Conservation (phyloP, 2,888 invertebrate genomes). For the Nasonovia ribisnigri region DNA sequence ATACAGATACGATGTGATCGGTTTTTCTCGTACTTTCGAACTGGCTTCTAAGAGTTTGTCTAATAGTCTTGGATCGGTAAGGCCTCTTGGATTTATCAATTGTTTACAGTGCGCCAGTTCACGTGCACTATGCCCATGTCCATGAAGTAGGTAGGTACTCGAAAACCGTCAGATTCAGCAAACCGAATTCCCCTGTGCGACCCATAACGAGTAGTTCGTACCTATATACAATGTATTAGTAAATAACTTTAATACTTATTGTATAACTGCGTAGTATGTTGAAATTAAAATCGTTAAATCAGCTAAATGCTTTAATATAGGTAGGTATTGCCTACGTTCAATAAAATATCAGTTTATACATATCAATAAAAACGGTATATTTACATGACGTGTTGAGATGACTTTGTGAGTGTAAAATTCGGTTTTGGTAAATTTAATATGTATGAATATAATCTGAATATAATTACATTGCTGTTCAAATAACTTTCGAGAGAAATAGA, state of each 20-base stretch:
- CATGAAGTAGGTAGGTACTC: background rate
- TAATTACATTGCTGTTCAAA: background rate
- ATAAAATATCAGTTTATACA: background rate
- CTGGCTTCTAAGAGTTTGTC: background rate
- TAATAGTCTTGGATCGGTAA: background rate
- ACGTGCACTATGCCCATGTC: background rate
- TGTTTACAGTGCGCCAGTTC: background rate
- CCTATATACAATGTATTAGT: background rate
- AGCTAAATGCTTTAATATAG: background rate
- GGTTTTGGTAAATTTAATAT: background rate
- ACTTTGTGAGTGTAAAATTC: background rate
- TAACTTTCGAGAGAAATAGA: background rate
- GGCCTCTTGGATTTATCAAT: background rate
- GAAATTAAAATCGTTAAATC: background rate
- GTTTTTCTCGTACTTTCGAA: background rate
- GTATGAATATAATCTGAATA: background rate
- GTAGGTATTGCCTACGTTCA: too few species aligned
- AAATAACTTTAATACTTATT: background rate
- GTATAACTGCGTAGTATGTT: background rate
- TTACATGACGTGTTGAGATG: background rate
- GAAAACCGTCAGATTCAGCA: slow-evolving; percentile 31
- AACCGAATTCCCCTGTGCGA: too few species aligned
- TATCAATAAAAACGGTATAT: background rate
- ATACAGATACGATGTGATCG: background rate
- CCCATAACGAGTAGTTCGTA: background rate